Conservation (phyloP, 2,113 vertebrate species). For the Pollimyrus isidori region DNA sequence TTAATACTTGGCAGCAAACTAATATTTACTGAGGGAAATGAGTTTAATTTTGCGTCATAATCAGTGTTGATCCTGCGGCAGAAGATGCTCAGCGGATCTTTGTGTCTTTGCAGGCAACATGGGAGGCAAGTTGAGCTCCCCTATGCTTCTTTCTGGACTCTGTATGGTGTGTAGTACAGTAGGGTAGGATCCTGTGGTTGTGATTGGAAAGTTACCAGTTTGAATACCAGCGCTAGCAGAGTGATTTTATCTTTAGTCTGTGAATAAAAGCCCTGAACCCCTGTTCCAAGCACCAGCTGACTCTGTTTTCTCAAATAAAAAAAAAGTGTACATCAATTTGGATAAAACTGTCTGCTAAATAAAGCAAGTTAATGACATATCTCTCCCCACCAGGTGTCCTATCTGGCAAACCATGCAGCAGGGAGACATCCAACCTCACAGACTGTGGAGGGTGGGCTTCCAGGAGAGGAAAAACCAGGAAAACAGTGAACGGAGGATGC, state of each 20-base stretch:
- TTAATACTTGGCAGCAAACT: conserved; percentile 30
- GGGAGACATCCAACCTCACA: background rate
- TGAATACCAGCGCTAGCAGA: background rate
- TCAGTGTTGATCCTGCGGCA: background rate
- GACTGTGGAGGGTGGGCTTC: background rate
- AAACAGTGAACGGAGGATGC: background rate
- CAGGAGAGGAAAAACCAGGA: background rate
- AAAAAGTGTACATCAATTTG: background rate
- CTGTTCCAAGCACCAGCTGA: background rate
- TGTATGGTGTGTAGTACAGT: background rate
- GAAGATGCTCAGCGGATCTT: conserved; percentile 16
- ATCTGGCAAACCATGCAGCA: background rate
- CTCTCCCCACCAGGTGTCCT: background rate
- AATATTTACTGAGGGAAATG: conserved; percentile 39
- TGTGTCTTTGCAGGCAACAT: background rate
- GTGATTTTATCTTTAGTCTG: background rate
- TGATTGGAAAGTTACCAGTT: background rate
- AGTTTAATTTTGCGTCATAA: conserved; percentile 17
- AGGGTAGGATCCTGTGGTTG: background rate
- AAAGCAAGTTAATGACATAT: background rate
- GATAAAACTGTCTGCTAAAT: background rate
- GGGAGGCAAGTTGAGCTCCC: background rate
- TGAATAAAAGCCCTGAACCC: background rate
- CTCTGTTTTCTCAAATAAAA: background rate
- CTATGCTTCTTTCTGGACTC: background rate